Evolutionary conservation across 2,797 vertebrate species (phyloP).

Genomic region (Lindbergichthys nudifrons): DNA sequence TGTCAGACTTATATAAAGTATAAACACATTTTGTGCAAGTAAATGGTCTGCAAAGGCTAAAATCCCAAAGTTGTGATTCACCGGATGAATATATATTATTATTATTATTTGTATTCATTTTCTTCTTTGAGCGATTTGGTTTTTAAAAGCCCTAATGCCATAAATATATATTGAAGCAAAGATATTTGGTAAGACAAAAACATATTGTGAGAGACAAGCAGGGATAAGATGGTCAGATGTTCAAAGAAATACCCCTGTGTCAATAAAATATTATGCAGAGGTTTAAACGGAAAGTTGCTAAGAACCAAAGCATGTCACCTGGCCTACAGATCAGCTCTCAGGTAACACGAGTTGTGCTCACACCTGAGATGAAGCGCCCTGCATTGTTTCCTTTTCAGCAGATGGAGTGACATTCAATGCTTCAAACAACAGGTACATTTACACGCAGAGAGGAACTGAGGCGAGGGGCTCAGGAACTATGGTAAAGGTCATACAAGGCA

Average conservation of each 20-base stretch:
- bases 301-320: conserved; percentile 6
- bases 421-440: conserved; percentile 32
- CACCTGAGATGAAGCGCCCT: conserved; percentile 11
- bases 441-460: neutral
- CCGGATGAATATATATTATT: too few relatives aligned
- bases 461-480: neutral
- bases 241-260: conserved; percentile 19
- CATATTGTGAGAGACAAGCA: neutral
- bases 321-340: conserved; percentile 32
- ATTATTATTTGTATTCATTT: too few relatives aligned
- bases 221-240: neutral
- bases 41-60: too few relatives aligned
- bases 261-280: neutral
- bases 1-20: too few relatives aligned
- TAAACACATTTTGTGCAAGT: too few relatives aligned
- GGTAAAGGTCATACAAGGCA: neutral
- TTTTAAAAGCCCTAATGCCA: too few relatives aligned
- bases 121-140: too few relatives aligned
- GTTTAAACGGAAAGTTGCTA: conserved; percentile 30
- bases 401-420: conserved; percentile 23
- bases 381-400: conserved; percentile 9
- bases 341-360: conserved; percentile 50
- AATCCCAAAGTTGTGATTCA: too few relatives aligned
- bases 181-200: too few relatives aligned
- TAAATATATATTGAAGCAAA: too few relatives aligned